phyloP scores from a whole-genome alignment of 1,140 invertebrate species.

The Eupristina koningsbergeri region DNA sequence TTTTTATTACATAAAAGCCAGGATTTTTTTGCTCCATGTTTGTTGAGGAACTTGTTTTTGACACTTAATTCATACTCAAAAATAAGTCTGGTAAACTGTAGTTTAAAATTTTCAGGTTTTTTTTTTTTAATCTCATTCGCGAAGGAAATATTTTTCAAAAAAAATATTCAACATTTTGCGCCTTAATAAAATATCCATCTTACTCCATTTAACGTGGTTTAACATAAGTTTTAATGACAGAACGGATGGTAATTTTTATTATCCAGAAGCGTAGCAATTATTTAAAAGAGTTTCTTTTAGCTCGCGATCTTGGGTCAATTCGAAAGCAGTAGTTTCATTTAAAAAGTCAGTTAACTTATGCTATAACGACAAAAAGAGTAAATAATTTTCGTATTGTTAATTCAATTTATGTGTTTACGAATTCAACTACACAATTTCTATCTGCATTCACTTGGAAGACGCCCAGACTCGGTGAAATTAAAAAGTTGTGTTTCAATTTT shows the following conservation, averaged over 20 bases:
- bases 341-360: too few species aligned
- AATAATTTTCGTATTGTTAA: too few species aligned
- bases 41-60: constrained; percentile 13
- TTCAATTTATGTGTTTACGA: neutral
- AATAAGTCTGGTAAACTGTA: neutral
- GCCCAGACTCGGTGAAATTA: neutral
- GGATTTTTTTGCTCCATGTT: neutral
- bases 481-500: neutral
- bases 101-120: neutral
- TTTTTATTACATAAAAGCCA: neutral
- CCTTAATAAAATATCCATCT: neutral
- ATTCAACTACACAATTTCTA: neutral
- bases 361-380: too few species aligned
- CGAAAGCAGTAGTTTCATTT: too few species aligned
- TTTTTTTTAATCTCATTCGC: neutral
- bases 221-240: neutral
- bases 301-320: too few species aligned
- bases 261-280: too few species aligned
- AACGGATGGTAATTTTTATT: neutral
- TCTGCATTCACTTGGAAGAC: neutral
- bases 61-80: constrained; percentile 7
- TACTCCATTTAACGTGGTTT: neutral
- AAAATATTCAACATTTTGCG: neutral
- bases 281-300: too few species aligned
- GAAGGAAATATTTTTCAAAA: neutral